These are phyloP conservation scores for Ammospiza nelsoni DNA, from an alignment of 2,113 vertebrate species.

Conservation along the genomic window DNA sequence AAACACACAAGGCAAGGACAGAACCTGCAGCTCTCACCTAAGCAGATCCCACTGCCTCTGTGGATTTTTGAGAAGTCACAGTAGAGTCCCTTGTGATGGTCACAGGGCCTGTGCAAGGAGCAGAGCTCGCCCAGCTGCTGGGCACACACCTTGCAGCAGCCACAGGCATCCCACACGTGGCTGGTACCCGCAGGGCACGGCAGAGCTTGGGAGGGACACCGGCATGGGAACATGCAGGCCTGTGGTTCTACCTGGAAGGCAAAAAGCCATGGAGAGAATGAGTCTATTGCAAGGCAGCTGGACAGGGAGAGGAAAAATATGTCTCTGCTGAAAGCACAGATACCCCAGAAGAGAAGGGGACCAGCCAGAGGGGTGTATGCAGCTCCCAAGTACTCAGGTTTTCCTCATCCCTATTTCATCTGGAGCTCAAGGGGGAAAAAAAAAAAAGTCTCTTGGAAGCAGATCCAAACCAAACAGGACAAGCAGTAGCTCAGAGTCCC, in stretches of 20 bases:
- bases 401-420: background rate
- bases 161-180: slow-evolving; percentile 78
- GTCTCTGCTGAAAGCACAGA: background rate
- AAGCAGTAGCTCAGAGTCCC: background rate
- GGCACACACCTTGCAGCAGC: slow-evolving; percentile 84
- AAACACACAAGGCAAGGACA: accelerated
- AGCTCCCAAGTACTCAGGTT: background rate
- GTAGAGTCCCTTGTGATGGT: slow-evolving; percentile 82
- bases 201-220: slow-evolving; percentile 68
- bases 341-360: background rate
- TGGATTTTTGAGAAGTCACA: slow-evolving; percentile 73
- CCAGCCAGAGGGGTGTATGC: background rate
- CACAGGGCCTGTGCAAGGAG: slow-evolving; percentile 75
- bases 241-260: slow-evolving; percentile 67
- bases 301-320: background rate
- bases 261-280: slow-evolving; percentile 21
- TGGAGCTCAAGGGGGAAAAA: background rate
- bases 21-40: slow-evolving; percentile 68
- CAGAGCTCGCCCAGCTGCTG: slow-evolving; percentile 78
- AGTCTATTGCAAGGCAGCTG: accelerated
- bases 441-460: background rate
- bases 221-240: slow-evolving; percentile 73
- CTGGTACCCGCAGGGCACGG: slow-evolving; percentile 76
- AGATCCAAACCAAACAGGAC: background rate
- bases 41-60: slow-evolving; percentile 75